Percentiles rank a stretch among this genome's conserved stretches.
Evolutionary conservation across 2,797 vertebrate species (phyloP).

Genomic region (Micropoecilia bifurca): DNA sequence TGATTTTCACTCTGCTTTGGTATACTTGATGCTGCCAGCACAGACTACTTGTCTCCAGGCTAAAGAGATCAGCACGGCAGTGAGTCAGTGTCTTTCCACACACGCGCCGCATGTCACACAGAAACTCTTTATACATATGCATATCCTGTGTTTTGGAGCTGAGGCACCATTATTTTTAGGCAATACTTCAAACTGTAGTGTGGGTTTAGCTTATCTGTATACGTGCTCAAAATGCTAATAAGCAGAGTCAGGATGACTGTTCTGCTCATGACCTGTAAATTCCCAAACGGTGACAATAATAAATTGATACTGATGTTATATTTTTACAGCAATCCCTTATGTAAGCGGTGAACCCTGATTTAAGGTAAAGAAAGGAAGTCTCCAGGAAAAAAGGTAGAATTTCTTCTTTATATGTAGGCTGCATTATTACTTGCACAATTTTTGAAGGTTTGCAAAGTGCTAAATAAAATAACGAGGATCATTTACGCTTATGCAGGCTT

Average conservation of each 20-base stretch:
- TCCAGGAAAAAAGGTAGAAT: neutral
- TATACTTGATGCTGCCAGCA: conserved; percentile 38
- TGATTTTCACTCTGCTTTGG: conserved; percentile 35
- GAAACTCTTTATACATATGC: conserved; percentile 49
- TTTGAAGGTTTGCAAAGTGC: neutral
- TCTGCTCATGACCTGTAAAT: conserved; percentile 21
- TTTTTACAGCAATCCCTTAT: conserved; percentile 12
- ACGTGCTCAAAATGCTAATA: conserved; percentile 20
- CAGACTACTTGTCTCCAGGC: conserved; percentile 46
- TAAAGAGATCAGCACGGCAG: conserved; percentile 24
- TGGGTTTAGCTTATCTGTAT: conserved; percentile 33
- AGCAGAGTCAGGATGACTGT: conserved; percentile 4
- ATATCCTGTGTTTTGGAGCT: conserved; percentile 30
- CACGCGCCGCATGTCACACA: conserved; percentile 40
- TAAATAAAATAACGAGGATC: neutral
- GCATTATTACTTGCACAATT: neutral
- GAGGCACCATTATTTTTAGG: conserved; percentile 52
- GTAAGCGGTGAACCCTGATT: conserved; percentile 1
- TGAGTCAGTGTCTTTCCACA: conserved; percentile 50
- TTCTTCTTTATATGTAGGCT: too few species aligned
- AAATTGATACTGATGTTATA: neutral
- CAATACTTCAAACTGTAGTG: conserved; percentile 38
- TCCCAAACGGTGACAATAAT: neutral
- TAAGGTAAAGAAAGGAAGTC: neutral
- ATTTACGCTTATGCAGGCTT: neutral